phyloP scores from a whole-genome alignment of 2,113 vertebrate genomes.

The Varanus salvator region DNA sequence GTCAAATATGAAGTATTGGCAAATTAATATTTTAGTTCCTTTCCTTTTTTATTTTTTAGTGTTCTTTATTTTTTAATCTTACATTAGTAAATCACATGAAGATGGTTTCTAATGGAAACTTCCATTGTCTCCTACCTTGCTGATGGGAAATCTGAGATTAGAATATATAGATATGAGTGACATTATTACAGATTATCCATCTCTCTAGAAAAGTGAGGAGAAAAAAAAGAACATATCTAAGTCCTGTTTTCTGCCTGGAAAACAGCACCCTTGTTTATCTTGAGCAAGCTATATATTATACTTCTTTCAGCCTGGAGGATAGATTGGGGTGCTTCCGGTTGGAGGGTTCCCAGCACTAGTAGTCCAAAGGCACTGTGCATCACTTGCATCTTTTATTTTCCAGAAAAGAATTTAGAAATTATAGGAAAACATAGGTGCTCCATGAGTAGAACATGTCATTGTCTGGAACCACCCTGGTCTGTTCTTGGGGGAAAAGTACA shows the following conservation, averaged over 20 bases:
- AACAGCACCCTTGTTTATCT: background rate
- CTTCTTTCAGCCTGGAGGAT: background rate
- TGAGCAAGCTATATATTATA: background rate
- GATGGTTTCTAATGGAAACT: background rate
- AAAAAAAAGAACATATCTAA: background rate
- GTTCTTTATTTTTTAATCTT: background rate
- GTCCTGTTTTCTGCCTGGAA: background rate
- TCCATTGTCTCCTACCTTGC: slow-evolving; percentile 7
- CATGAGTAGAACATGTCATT: no score
- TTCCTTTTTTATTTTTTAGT: no score
- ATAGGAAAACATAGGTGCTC: no score
- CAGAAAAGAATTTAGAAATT: no score
- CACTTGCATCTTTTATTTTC: no score
- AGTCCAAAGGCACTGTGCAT: no score
- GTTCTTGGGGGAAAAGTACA: no score
- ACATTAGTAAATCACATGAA: slow-evolving; percentile 16
- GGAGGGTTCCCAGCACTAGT: no score
- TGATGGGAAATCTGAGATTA: background rate
- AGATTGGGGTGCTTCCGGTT: background rate
- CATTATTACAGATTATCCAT: background rate
- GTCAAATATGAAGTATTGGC: slow-evolving; percentile 24
- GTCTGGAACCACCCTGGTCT: no score
- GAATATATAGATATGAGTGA: background rate
- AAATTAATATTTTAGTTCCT: background rate
- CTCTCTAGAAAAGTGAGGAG: background rate